Evolutionary conservation across 2,888 invertebrate genomes (phyloP), one percentile per base, ranked within the genome.

Genomic region (Oscheius myriophilus): DNA sequence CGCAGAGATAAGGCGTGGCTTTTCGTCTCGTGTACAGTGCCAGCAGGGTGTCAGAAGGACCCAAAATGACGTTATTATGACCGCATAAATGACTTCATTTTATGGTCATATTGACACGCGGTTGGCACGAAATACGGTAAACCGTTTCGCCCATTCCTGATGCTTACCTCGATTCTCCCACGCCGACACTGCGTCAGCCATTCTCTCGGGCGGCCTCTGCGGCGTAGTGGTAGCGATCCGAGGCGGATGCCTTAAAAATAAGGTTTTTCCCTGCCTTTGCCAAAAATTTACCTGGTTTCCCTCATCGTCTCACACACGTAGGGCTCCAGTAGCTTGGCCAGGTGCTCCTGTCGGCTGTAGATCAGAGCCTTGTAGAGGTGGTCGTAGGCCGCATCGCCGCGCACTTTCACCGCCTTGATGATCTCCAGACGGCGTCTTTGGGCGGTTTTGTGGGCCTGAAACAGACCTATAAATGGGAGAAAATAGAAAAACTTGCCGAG

Each of bases 351-450:
- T 16, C 72, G 70, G n/a, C 72, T 70, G 23, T 70, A 61, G 39
- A 61, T 54, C 33, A 76, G 71, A 52, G 75, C 75, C 33, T 72
- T 52, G 59, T 72, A 74, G 45, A 78, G 73, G 33, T 68, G 69
- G 65, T 78, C 72, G 67, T 61, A 78, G 54, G 78, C 78, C 42
- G 55, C 66, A 61, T 75, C 72, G 33, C 78, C 78, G 12, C 78
- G 67, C 53, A 64, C 54, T 51, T 75, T 68, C 33, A 77, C 63
- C 21, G 69, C 71, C 46, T 64, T 69, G 14, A 77, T 52, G 23
- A 61, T 39, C 49, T 49, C 61, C 25, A 61, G 26, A 23, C 61
- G 61, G 11, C 49, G 49, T 49, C 49, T 61, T 4, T 73, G 59
- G 12, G 49, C 61, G 39, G 53, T 55, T 23, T 26, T n/a, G 23